These are phyloP conservation scores for Idris sp. DNA, from an alignment of 1,140 invertebrate species.

Conservation along the genomic window DNA sequence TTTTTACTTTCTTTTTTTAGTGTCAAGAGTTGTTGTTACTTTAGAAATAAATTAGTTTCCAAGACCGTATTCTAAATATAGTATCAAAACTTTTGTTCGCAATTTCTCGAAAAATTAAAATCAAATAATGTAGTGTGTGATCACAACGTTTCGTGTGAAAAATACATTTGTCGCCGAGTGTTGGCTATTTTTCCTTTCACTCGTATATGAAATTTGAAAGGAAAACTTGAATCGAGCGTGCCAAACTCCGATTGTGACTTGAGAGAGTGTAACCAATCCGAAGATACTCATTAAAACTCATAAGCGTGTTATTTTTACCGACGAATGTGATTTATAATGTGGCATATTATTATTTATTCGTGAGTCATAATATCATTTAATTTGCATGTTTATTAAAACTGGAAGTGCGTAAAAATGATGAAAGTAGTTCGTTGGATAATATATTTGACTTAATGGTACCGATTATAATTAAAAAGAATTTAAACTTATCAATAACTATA, in stretches of 20 bases:
- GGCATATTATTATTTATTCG: constrained; percentile 25
- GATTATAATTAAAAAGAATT: too few species aligned
- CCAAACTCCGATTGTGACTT: constrained; percentile 2
- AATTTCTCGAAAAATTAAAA: too few species aligned
- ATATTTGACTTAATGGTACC: neutral
- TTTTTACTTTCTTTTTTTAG: too few species aligned
- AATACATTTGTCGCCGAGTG: constrained; percentile 13
- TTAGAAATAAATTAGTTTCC: too few species aligned
- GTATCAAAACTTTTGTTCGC: too few species aligned
- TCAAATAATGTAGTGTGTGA: too few species aligned
- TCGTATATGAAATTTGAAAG: constrained; percentile 22
- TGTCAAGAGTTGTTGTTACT: too few species aligned
- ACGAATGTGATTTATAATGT: constrained; percentile 21
- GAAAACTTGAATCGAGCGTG: constrained; percentile 33
- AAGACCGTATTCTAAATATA: too few species aligned
- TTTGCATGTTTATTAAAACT: constrained; percentile 30
- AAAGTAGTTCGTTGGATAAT: constrained; percentile 2
- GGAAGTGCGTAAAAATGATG: constrained; percentile 10
- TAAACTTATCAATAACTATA: too few species aligned
- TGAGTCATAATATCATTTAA: constrained; percentile 14
- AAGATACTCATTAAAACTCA: constrained; percentile 20
- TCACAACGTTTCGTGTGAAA: constrained; percentile 11
- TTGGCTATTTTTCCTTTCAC: constrained; percentile 25
- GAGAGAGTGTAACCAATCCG: constrained; percentile 36
- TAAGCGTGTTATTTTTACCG: constrained; percentile 16